Percentiles rank a stretch among this genome's conserved stretches.
Conservation (phyloP, 2,888 invertebrate species). For the Zhuqinia jingwanae region DNA sequence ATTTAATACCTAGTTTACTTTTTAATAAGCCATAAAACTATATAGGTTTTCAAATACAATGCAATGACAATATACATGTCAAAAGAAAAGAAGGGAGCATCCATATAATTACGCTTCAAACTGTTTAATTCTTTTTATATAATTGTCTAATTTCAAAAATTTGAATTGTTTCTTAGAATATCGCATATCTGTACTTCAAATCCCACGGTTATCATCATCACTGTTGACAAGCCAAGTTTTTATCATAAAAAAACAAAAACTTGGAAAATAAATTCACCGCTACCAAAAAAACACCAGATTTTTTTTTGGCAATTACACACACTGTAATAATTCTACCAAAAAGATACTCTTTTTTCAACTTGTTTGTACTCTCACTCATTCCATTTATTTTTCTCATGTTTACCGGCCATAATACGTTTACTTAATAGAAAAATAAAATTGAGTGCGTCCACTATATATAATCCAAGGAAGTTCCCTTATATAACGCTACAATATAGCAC, state of each 20-base stretch:
- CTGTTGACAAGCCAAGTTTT: too few species aligned
- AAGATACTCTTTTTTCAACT: conserved; percentile 7
- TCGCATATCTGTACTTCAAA: too few species aligned
- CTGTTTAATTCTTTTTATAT: too few species aligned
- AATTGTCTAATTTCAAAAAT: too few species aligned
- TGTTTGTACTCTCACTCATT: conserved; percentile 16
- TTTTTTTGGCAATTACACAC: conserved; percentile 18
- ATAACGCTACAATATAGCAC: neutral
- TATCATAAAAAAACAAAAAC: too few species aligned
- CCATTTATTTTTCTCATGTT: conserved; percentile 22
- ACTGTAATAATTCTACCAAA: conserved; percentile 8
- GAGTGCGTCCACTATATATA: too few species aligned
- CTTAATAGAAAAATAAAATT: neutral
- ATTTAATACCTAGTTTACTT: too few species aligned
- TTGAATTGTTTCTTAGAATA: too few species aligned
- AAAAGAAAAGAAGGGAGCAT: too few species aligned
- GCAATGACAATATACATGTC: neutral
- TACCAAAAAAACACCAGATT: neutral
- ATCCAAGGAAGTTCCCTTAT: neutral
- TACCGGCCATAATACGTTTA: neutral
- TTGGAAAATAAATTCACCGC: neutral
- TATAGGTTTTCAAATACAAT: neutral
- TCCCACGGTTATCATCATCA: too few species aligned
- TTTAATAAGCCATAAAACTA: too few species aligned
- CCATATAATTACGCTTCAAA: too few species aligned